Evolutionary conservation across 1,140 invertebrate genomes (phyloP), one percentile per base, ranked within the genome.

Genomic region (Apis cerana): DNA sequence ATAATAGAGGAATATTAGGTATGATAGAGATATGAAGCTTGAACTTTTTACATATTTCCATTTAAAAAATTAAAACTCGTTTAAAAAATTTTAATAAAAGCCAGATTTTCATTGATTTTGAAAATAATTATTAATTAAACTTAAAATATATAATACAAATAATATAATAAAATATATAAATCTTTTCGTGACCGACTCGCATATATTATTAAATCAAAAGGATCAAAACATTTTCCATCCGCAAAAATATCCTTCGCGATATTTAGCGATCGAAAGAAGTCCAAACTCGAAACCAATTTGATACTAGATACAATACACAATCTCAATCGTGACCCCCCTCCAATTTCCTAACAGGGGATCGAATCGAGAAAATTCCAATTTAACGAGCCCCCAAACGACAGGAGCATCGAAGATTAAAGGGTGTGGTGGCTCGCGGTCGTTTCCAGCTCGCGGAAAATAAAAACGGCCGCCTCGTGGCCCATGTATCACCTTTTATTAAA

Each of bases 401-500:
- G 70, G 68, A 43, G 59, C 56, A 15, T 54, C 67, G 43, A 70
- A 71, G 70, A 71, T 75, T 52, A 85, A 71, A 75, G 54, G 67
- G 75, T 68, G 70, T 58, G 82, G 62, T 56, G 19, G 48, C 10
- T 61, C 62, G 77, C 56, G 80, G 68, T 59, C 19, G 65, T 48
- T 71, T 43, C 33, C 9, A 19, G 54, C 48, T 43, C 11, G 70
- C 52, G 71, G 54, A 71, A 76, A 82, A 84, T 81, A 84, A 80
- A 83, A 86, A 81, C 77, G 82, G 10, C 54, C 68, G 80, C 70
- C 67, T 75, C 85, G 82, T 33, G 62, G 80, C 59, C 85, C 79
- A 89, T 89, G 84, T 77, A 90, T 90, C 90, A 90, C 75, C 84
- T 89, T 90, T 90, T 91, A 90, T 91, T 90, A 91, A 91, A 91